These are phyloP conservation scores for Lissocephala sabroskyi DNA, from an alignment of 2,888 invertebrate species.

Conservation along the genomic window DNA sequence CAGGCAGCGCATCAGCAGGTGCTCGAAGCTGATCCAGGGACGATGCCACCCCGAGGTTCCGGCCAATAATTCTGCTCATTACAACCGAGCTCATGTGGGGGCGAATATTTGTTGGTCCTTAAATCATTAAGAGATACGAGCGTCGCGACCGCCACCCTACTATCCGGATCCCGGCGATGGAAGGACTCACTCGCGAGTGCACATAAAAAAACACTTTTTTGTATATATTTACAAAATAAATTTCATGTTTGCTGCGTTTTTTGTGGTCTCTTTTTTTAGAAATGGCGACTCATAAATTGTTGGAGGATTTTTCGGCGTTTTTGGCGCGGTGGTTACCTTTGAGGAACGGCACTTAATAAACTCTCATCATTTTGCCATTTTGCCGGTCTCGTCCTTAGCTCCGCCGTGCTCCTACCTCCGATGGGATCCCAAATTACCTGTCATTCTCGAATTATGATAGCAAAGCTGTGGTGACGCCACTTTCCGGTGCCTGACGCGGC, in stretches of 20 bases:
- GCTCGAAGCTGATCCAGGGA: neutral
- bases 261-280: slow-evolving; percentile 10
- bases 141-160: neutral
- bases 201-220: neutral
- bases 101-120: slow-evolving; percentile 32
- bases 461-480: slow-evolving; percentile 33
- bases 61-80: slow-evolving; percentile 38
- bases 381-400: slow-evolving; percentile 19
- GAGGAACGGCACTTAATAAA: slow-evolving; percentile 63
- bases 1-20: too few relatives aligned
- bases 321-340: slow-evolving; percentile 30
- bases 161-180: too few relatives aligned
- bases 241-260: slow-evolving; percentile 27
- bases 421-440: slow-evolving; percentile 55
- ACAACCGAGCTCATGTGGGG: slow-evolving; percentile 50
- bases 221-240: slow-evolving; percentile 40
- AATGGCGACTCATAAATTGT: slow-evolving; percentile 51
- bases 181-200: too few relatives aligned
- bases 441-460: slow-evolving; percentile 63
- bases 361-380: slow-evolving; percentile 62
- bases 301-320: slow-evolving; percentile 43
- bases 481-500: slow-evolving; percentile 20
- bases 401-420: slow-evolving; percentile 25
- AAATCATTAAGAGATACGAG: slow-evolving; percentile 46
- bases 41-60: slow-evolving; percentile 9